Conservation (phyloP, 2,888 invertebrate species). For the Drosophila subquinaria region DNA sequence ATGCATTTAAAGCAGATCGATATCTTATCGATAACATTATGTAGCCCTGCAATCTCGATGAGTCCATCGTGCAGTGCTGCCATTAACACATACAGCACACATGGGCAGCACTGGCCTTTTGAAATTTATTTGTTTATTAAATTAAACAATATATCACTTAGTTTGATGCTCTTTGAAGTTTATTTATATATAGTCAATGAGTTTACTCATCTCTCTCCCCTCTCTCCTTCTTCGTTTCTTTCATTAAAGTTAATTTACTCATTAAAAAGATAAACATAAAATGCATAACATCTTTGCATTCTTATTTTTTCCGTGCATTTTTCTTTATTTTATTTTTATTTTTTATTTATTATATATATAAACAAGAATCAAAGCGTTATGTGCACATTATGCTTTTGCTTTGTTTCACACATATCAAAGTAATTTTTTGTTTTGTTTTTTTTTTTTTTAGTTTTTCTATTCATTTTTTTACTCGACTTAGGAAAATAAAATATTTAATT, state of each 20-base stretch:
- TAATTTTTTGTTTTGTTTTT: not conserved
- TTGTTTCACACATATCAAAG: constrained; percentile 41
- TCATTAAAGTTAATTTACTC: constrained; percentile 59
- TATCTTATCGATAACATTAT: constrained; percentile 23
- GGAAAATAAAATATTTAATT: constrained; percentile 46
- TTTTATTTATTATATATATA: constrained; percentile 48
- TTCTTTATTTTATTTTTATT: constrained; percentile 9
- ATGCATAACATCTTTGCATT: constrained; percentile 66
- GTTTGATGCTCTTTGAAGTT: constrained; percentile 42
- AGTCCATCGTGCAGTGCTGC: no score
- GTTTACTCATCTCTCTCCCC: constrained; percentile 47
- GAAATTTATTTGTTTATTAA: constrained; percentile 3
- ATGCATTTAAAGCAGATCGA: not conserved
- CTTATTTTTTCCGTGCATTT: constrained; percentile 28
- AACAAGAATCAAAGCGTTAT: constrained; percentile 56
- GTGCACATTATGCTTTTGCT: constrained; percentile 46
- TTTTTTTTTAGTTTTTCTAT: constrained; percentile 6
- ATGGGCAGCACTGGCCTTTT: constrained; percentile 6
- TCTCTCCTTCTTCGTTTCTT: constrained; percentile 20
- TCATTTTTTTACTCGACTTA: constrained; percentile 32
- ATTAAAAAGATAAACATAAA: constrained; percentile 67
- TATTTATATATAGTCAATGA: constrained; percentile 50
- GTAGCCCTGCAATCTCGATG: not conserved
- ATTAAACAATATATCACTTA: not conserved
- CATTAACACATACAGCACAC: no score